Evolutionary conservation across 2,113 vertebrate genomes (phyloP).

Genomic region (Oxyruncus cristatus): DNA sequence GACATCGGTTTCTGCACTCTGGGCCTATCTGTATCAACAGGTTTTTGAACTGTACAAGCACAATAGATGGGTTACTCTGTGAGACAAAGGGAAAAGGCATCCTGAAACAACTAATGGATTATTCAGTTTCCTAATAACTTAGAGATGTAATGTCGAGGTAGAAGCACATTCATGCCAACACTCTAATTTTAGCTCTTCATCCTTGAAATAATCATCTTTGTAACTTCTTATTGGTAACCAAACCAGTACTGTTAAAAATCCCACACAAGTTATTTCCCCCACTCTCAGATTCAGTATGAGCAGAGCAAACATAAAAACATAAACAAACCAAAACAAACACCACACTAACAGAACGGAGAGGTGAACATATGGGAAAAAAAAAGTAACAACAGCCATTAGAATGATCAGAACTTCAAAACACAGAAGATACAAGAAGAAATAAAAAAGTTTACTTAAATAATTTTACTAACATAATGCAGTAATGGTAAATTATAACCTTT

Average conservation of each 20-base stretch:
- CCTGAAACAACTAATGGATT: neutral
- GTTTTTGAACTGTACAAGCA: neutral
- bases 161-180: neutral
- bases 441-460: neutral
- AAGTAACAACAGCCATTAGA: neutral
- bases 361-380: no score
- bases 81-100: neutral
- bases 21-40: neutral
- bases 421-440: neutral
- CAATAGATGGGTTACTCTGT: neutral
- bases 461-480: neutral
- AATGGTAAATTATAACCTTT: fast-evolving
- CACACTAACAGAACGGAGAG: neutral
- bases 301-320: neutral
- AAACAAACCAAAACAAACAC: fast-evolving
- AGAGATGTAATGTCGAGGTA: neutral
- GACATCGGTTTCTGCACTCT: neutral
- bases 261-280: neutral
- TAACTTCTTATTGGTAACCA: neutral
- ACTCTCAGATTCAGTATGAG: neutral
- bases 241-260: neutral
- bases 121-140: neutral
- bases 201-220: neutral
- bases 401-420: neutral
- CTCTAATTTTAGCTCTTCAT: neutral